Evolutionary conservation across 2,797 vertebrate species (phyloP).

Genomic region (Macrochelys suwanniensis): DNA sequence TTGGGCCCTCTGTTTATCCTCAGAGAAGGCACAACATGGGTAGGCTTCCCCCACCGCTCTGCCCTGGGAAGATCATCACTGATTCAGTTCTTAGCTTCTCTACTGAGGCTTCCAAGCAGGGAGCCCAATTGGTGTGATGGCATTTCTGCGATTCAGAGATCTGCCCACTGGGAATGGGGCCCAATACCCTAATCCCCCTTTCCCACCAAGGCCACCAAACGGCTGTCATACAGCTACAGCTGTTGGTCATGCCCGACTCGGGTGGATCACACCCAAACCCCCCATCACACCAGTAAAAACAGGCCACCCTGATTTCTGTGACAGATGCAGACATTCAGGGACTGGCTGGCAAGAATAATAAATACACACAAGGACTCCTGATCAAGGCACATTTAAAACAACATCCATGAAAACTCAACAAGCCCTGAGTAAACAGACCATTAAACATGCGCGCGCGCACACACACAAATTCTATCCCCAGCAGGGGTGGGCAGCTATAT

Average conservation of each 20-base stretch:
- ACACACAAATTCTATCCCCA: not conserved
- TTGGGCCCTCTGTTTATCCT: not conserved
- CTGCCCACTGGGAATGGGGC: not conserved
- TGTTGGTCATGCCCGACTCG: not conserved
- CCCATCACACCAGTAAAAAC: not conserved
- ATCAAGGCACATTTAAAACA: not conserved
- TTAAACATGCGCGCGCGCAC: not conserved
- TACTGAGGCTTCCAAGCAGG: not conserved
- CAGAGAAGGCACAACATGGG: not conserved
- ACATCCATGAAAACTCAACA: not conserved
- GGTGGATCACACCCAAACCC: not conserved
- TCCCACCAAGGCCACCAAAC: not conserved
- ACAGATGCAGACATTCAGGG: not conserved
- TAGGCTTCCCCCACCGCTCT: not conserved
- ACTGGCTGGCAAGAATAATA: not conserved
- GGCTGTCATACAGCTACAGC: not conserved
- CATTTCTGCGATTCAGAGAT: not conserved
- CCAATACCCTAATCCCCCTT: not conserved
- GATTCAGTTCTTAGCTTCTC: not conserved
- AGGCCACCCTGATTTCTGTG: not conserved
- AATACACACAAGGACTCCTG: not conserved
- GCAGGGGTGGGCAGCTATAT: not conserved
- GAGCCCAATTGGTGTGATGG: not conserved
- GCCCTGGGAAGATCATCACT: too few relatives aligned
- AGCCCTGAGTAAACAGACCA: not conserved